These are phyloP conservation scores for Nixonia krombeini DNA, from an alignment of 1,140 invertebrate genomes.

Conservation along the genomic window DNA sequence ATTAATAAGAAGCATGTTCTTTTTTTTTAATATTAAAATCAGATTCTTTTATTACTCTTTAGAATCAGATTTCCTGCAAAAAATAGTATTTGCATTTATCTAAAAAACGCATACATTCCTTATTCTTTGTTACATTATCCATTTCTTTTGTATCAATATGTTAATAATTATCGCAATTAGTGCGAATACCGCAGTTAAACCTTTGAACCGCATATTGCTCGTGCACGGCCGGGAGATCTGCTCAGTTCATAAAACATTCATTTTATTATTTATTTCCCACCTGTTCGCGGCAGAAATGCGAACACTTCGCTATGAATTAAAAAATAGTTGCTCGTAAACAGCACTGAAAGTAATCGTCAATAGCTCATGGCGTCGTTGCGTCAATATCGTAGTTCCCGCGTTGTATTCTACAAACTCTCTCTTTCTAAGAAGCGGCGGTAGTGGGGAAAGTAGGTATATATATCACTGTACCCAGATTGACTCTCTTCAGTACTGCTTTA, in stretches of 20 bases:
- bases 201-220: not conserved
- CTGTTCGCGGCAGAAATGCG: not conserved
- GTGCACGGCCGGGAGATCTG: not conserved
- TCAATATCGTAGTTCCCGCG: slow-evolving; percentile 34
- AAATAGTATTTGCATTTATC: too few relatives aligned
- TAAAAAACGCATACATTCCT: too few relatives aligned
- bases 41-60: not conserved
- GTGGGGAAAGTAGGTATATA: slow-evolving; percentile 15
- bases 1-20: too few relatives aligned
- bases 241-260: not conserved
- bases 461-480: slow-evolving; percentile 7
- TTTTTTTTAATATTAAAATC: not conserved
- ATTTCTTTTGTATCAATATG: not conserved
- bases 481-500: slow-evolving; percentile 30
- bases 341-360: slow-evolving; percentile 1
- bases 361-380: not conserved
- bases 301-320: not conserved
- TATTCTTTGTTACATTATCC: too few relatives aligned
- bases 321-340: slow-evolving; percentile 1
- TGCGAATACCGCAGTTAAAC: too few relatives aligned
- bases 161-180: not conserved
- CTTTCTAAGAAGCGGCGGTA: not conserved
- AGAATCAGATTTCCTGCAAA: too few relatives aligned
- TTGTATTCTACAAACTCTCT: not conserved
- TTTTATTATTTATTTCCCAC: not conserved